Percentiles rank a stretch among this genome's conserved stretches.
These are phyloP conservation scores for Andricus quercusramuli DNA, from an alignment of 2,888 invertebrate genomes.

Conservation along the genomic window DNA sequence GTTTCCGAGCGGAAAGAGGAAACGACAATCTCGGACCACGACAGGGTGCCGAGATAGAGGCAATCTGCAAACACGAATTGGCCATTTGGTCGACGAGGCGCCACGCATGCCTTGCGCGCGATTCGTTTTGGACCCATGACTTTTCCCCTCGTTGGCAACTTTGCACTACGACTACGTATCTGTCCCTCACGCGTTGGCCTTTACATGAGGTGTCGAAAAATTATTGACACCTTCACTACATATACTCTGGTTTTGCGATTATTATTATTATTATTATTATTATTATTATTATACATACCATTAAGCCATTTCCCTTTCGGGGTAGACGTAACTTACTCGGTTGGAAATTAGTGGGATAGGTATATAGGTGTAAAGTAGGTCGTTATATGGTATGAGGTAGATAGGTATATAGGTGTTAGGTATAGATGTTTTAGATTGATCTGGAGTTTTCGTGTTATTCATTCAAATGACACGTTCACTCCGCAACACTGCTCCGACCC, in stretches of 20 bases:
- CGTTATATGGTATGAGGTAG: no score
- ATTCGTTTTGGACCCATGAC: conserved; percentile 65
- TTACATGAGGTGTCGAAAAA: conserved; percentile 54
- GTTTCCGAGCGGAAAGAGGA: conserved; percentile 70
- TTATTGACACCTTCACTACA: conserved; percentile 47
- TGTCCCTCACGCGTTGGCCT: conserved; percentile 49
- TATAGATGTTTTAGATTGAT: no score
- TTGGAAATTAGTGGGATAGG: no score
- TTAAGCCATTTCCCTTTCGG: no score
- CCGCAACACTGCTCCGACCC: no score
- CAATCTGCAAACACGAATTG: conserved; percentile 78
- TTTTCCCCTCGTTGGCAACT: conserved; percentile 55
- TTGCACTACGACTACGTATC: conserved; percentile 50
- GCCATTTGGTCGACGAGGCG: conserved; percentile 76
- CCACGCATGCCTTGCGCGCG: conserved; percentile 66
- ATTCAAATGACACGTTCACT: no score
- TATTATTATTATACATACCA: no score
- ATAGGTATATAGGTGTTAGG: no score
- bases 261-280: no score
- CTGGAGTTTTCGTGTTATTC: no score
- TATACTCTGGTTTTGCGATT: conserved; percentile 23
- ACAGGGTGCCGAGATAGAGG: conserved; percentile 75
- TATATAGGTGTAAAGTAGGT: no score
- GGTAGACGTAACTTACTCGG: no score
- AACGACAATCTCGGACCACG: conserved; percentile 71